Evolutionary conservation across 2,888 invertebrate genomes (phyloP).

Genomic region (Platycnemis pennipes): DNA sequence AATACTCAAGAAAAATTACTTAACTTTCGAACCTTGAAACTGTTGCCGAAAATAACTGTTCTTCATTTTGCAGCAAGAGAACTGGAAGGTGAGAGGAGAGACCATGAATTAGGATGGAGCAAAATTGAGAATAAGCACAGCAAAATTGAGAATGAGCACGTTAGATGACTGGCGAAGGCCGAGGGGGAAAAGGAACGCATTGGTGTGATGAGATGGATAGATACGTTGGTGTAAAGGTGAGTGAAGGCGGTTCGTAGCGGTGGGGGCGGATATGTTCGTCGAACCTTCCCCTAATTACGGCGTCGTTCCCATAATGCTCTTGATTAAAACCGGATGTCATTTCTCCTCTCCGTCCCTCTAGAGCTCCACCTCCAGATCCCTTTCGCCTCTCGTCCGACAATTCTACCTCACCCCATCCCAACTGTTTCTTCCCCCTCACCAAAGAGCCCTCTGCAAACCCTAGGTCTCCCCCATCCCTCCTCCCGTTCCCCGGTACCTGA

Average conservation of each 20-base stretch:
- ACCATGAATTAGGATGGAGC: too few species aligned
- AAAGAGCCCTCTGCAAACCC: background rate
- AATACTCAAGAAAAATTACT: too few species aligned
- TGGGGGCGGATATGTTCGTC: background rate
- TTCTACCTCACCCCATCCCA: background rate
- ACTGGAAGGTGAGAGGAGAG: too few species aligned
- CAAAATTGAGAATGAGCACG: background rate
- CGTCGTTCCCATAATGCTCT: constrained; percentile 63
- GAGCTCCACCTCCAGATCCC: background rate
- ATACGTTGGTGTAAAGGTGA: constrained; percentile 1
- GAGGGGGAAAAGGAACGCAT: background rate
- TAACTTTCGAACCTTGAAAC: too few species aligned
- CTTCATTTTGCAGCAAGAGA: too few species aligned
- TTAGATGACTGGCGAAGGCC: background rate
- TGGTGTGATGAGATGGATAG: constrained; percentile 5
- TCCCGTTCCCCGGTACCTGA: background rate
- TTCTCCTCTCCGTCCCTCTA: background rate
- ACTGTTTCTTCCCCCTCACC: background rate
- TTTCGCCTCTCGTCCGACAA: background rate
- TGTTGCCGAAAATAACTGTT: too few species aligned
- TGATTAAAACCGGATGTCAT: constrained; percentile 65
- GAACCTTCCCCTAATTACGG: constrained; percentile 56
- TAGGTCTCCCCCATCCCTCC: background rate
- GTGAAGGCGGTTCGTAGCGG: constrained; percentile 2
- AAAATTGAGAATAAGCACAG: background rate